A percentile compares a stretch with the other conserved stretches of the same genome.
Conservation (phyloP, 2,888 invertebrate genomes). For the Agrenia bidenticulata region DNA sequence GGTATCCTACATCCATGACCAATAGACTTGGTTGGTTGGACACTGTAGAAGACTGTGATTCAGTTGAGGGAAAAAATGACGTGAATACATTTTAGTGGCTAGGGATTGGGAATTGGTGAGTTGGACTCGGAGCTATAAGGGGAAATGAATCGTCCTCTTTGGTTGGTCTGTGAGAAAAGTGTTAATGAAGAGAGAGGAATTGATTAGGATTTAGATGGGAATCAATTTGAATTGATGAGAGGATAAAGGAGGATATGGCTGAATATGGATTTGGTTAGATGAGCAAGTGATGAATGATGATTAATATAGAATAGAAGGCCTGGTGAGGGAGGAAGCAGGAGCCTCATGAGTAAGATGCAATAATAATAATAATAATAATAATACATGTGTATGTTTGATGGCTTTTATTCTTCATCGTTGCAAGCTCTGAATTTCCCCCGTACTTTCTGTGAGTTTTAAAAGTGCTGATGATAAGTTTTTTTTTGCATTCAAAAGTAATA, state of each 20-base stretch:
- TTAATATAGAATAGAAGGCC: constrained; percentile 21
- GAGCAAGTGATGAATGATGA: constrained; percentile 25
- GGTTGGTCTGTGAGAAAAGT: constrained; percentile 27
- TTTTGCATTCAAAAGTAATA: constrained; percentile 27
- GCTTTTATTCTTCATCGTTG: constrained; percentile 12
- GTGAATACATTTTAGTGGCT: too few species aligned
- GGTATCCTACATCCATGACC: neutral
- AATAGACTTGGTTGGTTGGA: constrained; percentile 1
- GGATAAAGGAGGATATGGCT: constrained; percentile 20
- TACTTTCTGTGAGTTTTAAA: constrained; percentile 10
- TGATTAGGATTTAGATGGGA: constrained; percentile 35
- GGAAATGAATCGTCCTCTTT: neutral
- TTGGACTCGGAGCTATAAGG: neutral
- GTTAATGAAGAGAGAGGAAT: constrained; percentile 30
- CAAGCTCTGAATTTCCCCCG: too few species aligned
- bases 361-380: constrained; percentile 2
- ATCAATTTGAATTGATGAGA: constrained; percentile 34
- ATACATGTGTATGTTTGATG: neutral
- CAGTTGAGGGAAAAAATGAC: neutral
- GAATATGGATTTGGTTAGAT: constrained; percentile 17
- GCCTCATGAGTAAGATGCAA: constrained; percentile 4
- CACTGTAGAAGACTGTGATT: constrained; percentile 4
- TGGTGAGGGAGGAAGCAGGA: constrained; percentile 9
- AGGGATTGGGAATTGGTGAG: too few species aligned
- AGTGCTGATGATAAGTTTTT: constrained; percentile 20